Conservation (phyloP, 2,797 vertebrate species). For the Holocentrus rufus region DNA sequence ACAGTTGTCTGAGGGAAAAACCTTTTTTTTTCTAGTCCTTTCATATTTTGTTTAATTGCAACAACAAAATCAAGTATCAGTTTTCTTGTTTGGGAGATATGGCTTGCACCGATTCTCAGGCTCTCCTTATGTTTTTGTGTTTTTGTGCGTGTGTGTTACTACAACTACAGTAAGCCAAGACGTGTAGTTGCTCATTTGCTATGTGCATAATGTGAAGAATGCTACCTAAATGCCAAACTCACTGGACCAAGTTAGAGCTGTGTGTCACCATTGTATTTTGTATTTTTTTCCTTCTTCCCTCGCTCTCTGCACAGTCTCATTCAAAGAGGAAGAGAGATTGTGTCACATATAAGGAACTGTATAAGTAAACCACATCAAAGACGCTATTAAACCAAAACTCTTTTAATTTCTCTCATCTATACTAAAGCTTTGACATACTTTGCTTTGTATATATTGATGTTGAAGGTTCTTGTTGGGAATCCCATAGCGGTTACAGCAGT, state of each 20-base stretch:
- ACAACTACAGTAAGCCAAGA: slow-evolving; percentile 21
- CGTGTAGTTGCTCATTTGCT: slow-evolving; percentile 50
- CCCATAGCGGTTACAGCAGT: background rate
- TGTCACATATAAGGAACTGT: background rate
- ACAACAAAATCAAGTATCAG: background rate
- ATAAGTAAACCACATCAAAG: background rate
- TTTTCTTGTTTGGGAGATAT: background rate
- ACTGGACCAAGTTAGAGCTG: slow-evolving; percentile 56
- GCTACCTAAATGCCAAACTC: slow-evolving; percentile 72
- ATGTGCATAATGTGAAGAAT: slow-evolving; percentile 75
- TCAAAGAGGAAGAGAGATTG: slow-evolving; percentile 39
- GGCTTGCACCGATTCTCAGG: background rate
- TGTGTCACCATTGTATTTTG: slow-evolving; percentile 61
- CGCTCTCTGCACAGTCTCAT: slow-evolving; percentile 60
- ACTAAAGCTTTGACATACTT: background rate
- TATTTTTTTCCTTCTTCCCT: slow-evolving; percentile 40
- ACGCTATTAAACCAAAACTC: too few relatives aligned
- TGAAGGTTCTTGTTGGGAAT: background rate
- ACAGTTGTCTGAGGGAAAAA: background rate
- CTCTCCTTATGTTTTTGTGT: background rate
- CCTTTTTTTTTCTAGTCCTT: background rate
- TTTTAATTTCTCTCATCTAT: background rate
- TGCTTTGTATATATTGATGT: background rate
- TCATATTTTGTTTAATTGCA: background rate
- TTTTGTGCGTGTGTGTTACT: too few relatives aligned